These are phyloP conservation scores for Argyresthia albistria DNA, from an alignment of 2,888 invertebrate species.

Conservation along the genomic window DNA sequence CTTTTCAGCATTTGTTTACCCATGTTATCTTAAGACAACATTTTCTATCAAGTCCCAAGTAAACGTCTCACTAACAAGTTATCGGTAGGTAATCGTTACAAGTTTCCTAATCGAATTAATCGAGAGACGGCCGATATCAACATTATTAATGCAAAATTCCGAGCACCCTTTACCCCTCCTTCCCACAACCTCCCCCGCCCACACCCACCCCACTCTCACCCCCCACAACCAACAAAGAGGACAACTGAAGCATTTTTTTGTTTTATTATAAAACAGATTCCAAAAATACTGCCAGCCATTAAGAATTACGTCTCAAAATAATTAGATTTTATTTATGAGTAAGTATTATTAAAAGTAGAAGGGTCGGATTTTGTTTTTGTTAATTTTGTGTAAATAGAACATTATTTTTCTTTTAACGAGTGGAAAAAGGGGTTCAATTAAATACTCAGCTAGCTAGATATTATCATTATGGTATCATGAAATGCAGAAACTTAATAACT, in stretches of 20 bases:
- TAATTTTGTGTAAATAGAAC: too few relatives aligned
- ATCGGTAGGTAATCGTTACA: constrained; percentile 16
- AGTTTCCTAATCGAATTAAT: constrained; percentile 62
- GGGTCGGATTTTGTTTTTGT: background rate
- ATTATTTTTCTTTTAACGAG: too few relatives aligned
- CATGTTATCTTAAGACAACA: too few relatives aligned
- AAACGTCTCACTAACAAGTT: background rate
- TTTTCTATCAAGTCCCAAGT: too few relatives aligned
- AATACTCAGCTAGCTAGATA: too few relatives aligned
- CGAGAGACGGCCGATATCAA: constrained; percentile 61
- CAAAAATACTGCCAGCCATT: background rate
- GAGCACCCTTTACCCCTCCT: constrained; percentile 24
- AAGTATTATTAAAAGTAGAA: background rate
- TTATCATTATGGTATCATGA: too few relatives aligned
- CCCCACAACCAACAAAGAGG: constrained; percentile 42
- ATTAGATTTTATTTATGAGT: background rate
- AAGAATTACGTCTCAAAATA: background rate
- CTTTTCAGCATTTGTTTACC: too few relatives aligned
- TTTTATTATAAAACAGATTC: constrained; percentile 8
- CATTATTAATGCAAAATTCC: constrained; percentile 69
- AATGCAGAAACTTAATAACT: too few relatives aligned
- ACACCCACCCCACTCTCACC: constrained; percentile 23
- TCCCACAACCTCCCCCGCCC: constrained; percentile 17
- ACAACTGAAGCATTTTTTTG: constrained; percentile 17
- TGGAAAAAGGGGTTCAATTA: too few relatives aligned